Evolutionary conservation across 2,888 invertebrate genomes (phyloP).

Genomic region (Mellilla xanthometata): DNA sequence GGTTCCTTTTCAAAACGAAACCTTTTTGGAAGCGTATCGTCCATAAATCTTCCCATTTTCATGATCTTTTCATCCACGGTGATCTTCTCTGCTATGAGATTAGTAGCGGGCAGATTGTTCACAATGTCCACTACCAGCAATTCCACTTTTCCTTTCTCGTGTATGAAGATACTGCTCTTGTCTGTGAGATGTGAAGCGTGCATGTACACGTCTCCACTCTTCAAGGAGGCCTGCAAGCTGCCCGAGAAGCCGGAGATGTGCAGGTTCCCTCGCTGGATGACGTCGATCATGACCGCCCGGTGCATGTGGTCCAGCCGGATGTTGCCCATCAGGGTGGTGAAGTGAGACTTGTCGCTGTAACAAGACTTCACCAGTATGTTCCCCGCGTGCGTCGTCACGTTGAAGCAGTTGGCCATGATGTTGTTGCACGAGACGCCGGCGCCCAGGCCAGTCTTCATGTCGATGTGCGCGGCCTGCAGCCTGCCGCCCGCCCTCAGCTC

Average conservation of each 20-base stretch:
- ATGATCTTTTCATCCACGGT: conserved; percentile 71
- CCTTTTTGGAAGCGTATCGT: conserved; percentile 71
- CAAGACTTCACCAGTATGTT: conserved; percentile 71
- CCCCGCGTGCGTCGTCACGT: conserved; percentile 67
- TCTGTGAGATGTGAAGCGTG: conserved; percentile 68
- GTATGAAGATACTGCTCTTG: conserved; percentile 77
- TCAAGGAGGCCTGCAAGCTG: conserved; percentile 68
- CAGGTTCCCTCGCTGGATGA: conserved; percentile 73
- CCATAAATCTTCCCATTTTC: conserved; percentile 73
- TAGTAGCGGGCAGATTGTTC: conserved; percentile 70
- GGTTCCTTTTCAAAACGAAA: conserved; percentile 73
- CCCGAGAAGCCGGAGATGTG: conserved; percentile 71
- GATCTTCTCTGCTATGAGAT: conserved; percentile 76
- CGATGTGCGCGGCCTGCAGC: conserved; percentile 64
- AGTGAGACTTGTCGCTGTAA: conserved; percentile 73
- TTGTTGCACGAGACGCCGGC: conserved; percentile 68
- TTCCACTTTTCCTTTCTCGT: conserved; percentile 76
- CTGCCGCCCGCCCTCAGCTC: conserved; percentile 60
- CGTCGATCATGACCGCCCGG: conserved; percentile 68
- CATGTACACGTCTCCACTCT: conserved; percentile 75
- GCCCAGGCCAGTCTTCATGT: conserved; percentile 66
- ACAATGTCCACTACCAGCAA: conserved; percentile 66
- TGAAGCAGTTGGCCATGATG: conserved; percentile 67
- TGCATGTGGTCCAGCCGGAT: conserved; percentile 65
- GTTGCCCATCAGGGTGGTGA: conserved; percentile 73